These are phyloP conservation scores for Staurois parvus DNA, from an alignment of 2,797 vertebrate genomes.

Conservation along the genomic window DNA sequence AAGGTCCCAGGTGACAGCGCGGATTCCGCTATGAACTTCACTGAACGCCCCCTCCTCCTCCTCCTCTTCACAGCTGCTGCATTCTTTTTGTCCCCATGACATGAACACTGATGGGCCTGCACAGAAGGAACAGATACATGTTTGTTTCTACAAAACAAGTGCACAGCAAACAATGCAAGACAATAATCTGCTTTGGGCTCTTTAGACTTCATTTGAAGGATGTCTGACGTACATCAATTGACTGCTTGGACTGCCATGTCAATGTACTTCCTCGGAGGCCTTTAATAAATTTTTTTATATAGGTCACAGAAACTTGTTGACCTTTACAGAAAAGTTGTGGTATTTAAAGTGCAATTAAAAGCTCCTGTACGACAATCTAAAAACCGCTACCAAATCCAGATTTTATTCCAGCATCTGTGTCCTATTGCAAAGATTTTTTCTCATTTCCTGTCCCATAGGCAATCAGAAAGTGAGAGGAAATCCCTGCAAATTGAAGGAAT, in stretches of 20 bases:
- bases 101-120: neutral
- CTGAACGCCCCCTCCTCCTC: neutral
- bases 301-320: neutral
- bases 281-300: neutral
- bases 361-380: no score
- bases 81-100: neutral
- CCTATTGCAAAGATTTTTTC: no score
- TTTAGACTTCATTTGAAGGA: neutral
- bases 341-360: neutral
- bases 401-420: no score
- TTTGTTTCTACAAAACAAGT: conserved; percentile 15
- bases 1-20: neutral
- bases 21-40: neutral
- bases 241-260: neutral
- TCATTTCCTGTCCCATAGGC: no score
- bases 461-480: no score
- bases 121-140: conserved; percentile 4
- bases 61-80: neutral
- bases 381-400: no score
- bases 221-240: neutral
- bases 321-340: neutral
- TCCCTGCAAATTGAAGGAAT: no score
- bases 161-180: conserved; percentile 18
- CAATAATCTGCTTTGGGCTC: conserved; percentile 13
- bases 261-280: neutral